Base-by-base conservation (phyloP, 2,113 vertebrate species). In the Smithornis capensis region DNA sequence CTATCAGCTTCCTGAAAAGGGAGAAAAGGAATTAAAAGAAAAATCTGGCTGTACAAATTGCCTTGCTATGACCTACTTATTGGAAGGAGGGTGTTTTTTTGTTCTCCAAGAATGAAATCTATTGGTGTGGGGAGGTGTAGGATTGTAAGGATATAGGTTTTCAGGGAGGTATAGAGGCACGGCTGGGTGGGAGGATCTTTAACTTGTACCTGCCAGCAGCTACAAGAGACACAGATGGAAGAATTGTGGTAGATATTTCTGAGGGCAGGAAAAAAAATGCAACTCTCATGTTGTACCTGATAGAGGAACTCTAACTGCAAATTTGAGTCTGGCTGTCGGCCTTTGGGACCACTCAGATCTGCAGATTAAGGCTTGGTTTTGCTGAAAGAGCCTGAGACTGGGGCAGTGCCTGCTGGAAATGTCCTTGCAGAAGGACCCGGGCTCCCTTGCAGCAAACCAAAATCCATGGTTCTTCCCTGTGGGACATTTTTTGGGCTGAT, bases 11-110 rank as follows among this genome's bases (percentile, higher is more conserved):
- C 24, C 12, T 81, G 70, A 40, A 88, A 87, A 94, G 69, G 57
- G 50, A 49, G 69, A 69, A 59, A 67, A 63, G 45, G 88, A 96
- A 97, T 92, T 92, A 93, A 84, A 90, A 95, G 75, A 23, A 59
- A 57, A 87, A 62, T 87, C 71, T 68, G 57, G 14, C 65, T 52
- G 56, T 50, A 56, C 17, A 83, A 86, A 95, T 93, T 94, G 94
- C 73, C 86, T 91, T 13, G 64, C 91, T 84, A 7, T 84, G 92
- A 92, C 94, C 92, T 94, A 91, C 91, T 96, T 96, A 85, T 28
- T 67, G 79, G 45, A 90, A 83, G 83, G 45, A 40, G 33, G 28
- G 22, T 35, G 45, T 45, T 37, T 42, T 84, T 85, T 67, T 53
- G 57, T 78, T 87, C 83, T 45, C 7, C 19, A 23, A 40, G 57